phyloP scores from a whole-genome alignment of 1,140 invertebrate genomes.

The Chironomus tepperi region DNA sequence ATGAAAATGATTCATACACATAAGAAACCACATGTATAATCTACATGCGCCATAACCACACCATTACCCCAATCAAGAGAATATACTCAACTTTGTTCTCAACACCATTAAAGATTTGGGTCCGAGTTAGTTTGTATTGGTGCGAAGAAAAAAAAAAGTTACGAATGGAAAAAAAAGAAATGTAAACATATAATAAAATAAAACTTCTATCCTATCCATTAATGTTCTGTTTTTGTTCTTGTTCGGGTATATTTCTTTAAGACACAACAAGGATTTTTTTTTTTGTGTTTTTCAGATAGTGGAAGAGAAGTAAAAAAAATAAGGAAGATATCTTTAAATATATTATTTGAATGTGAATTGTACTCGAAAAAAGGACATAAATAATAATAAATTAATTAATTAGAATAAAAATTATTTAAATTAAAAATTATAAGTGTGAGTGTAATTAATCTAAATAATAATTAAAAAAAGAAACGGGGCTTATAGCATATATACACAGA shows the following conservation, averaged over 20 bases:
- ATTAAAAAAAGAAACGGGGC: not conserved
- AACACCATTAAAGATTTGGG: constrained; percentile 4
- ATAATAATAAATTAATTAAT: not conserved
- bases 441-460: not conserved
- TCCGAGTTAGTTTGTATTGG: constrained; percentile 10
- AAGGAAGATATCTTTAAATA: not conserved
- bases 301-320: not conserved
- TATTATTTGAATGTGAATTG: not conserved
- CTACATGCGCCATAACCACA: not conserved
- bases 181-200: constrained; percentile 24
- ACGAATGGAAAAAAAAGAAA: constrained; percentile 24
- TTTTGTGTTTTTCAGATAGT: not conserved
- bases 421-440: constrained; percentile 5
- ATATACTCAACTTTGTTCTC: constrained; percentile 1
- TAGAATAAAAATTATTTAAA: not conserved
- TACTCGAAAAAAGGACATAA: not conserved
- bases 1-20: not conserved
- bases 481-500: no score
- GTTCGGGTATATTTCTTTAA: constrained; percentile 21
- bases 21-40: not conserved
- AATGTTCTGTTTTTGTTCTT: constrained; percentile 24
- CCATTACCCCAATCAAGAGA: not conserved
- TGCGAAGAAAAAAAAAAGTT: constrained; percentile 23
- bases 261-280: constrained; percentile 20
- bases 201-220: constrained; percentile 22